These are phyloP conservation scores for Varanus salvator DNA, from an alignment of 2,113 vertebrate genomes.

Conservation along the genomic window DNA sequence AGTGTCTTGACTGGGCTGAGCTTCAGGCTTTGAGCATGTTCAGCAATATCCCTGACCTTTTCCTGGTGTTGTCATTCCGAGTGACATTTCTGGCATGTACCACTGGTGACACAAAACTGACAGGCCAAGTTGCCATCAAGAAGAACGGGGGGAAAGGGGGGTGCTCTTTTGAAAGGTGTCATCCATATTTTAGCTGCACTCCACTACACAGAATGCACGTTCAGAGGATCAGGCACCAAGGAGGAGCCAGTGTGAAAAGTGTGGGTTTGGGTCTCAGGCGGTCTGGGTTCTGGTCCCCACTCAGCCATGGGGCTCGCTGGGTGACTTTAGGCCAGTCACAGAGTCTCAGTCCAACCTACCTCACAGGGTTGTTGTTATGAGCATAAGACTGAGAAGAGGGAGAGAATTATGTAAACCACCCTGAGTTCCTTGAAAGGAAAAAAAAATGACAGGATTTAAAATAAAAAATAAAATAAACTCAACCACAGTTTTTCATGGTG, in stretches of 20 bases:
- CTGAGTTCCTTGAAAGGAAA: too few species aligned
- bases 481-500: background rate
- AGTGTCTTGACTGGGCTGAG: slow-evolving; percentile 74
- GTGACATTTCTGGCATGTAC: slow-evolving; percentile 76
- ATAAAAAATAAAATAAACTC: background rate
- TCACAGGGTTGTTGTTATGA: too few species aligned
- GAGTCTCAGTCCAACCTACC: too few species aligned
- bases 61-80: slow-evolving; percentile 71
- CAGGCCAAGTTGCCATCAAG: slow-evolving; percentile 67
- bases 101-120: slow-evolving; percentile 74
- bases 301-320: too few species aligned
- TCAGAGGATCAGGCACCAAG: background rate
- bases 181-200: background rate
- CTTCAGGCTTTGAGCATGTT: slow-evolving; percentile 71
- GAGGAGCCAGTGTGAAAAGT: too few species aligned
- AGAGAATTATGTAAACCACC: too few species aligned
- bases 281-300: too few species aligned
- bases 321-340: too few species aligned
- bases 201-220: background rate
- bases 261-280: too few species aligned
- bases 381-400: too few species aligned
- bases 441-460: too few species aligned
- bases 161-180: slow-evolving; percentile 1
- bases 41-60: slow-evolving; percentile 77
- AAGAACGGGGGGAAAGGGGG: slow-evolving; percentile 35